These are phyloP conservation scores for Trissoscelio sp. DNA, from an alignment of 2,888 invertebrate species.

Conservation along the genomic window DNA sequence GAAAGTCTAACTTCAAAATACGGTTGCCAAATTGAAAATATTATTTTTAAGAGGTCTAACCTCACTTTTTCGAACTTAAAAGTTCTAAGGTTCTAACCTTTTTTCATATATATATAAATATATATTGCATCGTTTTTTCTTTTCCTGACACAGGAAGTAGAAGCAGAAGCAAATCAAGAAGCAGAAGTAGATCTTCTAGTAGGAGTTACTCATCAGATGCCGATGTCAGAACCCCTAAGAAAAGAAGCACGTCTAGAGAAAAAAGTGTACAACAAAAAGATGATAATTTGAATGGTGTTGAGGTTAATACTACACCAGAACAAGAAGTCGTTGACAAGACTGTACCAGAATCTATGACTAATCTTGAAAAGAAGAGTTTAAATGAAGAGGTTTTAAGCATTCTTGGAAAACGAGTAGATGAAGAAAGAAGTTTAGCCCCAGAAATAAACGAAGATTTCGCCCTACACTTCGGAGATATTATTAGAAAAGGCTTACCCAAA, in stretches of 20 bases:
- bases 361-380: background rate
- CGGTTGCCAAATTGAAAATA: too few species aligned
- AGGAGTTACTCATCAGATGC: background rate
- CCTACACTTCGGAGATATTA: slow-evolving; percentile 25
- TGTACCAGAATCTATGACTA: background rate
- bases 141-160: background rate
- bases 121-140: too few species aligned
- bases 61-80: too few species aligned
- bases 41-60: too few species aligned
- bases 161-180: background rate
- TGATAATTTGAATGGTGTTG: background rate
- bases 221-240: background rate
- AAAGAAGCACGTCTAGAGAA: background rate
- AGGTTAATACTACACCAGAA: background rate
- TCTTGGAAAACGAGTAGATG: slow-evolving; percentile 3
- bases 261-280: background rate
- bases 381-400: slow-evolving; percentile 2
- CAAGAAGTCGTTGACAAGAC: background rate
- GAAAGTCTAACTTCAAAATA: too few species aligned
- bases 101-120: too few species aligned
- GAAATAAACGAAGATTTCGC: slow-evolving; percentile 28
- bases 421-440: slow-evolving; percentile 13
- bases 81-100: too few species aligned
- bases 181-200: background rate
- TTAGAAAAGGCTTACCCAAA: slow-evolving; percentile 20